phyloP scores from a whole-genome alignment of 2,888 invertebrate genomes.

The Buathra laborator region DNA sequence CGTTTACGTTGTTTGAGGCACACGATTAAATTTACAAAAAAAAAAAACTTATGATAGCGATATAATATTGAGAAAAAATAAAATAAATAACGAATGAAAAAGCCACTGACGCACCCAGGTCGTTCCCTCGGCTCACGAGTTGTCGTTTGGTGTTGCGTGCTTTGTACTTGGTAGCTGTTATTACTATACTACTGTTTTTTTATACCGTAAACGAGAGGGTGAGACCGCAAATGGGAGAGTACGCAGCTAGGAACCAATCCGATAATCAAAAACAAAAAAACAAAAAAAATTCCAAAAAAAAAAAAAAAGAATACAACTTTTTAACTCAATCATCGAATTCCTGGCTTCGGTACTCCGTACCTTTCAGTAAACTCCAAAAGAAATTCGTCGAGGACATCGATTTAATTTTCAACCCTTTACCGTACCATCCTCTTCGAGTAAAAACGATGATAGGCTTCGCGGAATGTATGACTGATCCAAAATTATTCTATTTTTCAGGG shows the following conservation, averaged over 20 bases:
- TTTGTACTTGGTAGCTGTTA: slow-evolving; percentile 67
- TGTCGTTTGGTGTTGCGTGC: slow-evolving; percentile 68
- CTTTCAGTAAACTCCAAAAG: slow-evolving; percentile 42
- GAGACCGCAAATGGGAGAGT: slow-evolving; percentile 45
- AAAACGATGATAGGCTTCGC: background rate
- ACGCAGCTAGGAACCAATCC: slow-evolving; percentile 43
- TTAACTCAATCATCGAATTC: slow-evolving; percentile 15
- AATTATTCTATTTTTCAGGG: slow-evolving; percentile 86
- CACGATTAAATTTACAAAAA: slow-evolving; percentile 39
- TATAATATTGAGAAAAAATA: slow-evolving; percentile 38
- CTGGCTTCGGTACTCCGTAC: slow-evolving; percentile 53
- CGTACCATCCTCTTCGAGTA: slow-evolving; percentile 35
- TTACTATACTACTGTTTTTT: slow-evolving; percentile 49
- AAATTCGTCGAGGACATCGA: slow-evolving; percentile 24
- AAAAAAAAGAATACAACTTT: background rate
- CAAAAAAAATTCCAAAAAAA: background rate
- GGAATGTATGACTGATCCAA: background rate
- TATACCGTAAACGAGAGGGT: slow-evolving; percentile 34
- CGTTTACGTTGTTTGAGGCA: slow-evolving; percentile 50
- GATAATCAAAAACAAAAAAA: background rate
- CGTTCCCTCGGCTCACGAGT: slow-evolving; percentile 67
- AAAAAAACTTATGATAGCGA: slow-evolving; percentile 21
- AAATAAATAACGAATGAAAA: slow-evolving; percentile 40
- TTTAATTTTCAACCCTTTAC: slow-evolving; percentile 22
- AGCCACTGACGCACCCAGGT: slow-evolving; percentile 64